phyloP scores from a whole-genome alignment of 2,797 vertebrate genomes.

The Enteromius argenteus region DNA sequence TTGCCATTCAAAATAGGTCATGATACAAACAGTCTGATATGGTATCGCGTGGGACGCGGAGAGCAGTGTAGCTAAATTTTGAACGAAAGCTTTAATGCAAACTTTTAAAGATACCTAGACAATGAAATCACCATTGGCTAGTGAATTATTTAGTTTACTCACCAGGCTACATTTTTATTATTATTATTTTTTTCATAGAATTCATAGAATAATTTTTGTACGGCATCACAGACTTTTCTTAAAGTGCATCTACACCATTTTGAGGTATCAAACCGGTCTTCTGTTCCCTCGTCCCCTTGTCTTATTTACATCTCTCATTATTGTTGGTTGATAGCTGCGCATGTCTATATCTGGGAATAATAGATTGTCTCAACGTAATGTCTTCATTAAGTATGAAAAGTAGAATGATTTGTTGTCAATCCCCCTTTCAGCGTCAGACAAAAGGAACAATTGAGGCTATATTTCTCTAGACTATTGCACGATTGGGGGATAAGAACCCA shows the following conservation, averaged over 20 bases:
- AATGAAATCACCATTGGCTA: neutral
- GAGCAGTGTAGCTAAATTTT: neutral
- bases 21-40: slow-evolving; percentile 12
- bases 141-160: neutral
- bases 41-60: neutral
- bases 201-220: neutral
- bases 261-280: neutral
- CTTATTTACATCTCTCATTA: slow-evolving; percentile 12
- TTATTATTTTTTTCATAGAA: neutral
- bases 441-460: slow-evolving; percentile 15
- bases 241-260: neutral
- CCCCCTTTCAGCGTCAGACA: slow-evolving; percentile 1
- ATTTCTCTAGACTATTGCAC: slow-evolving; percentile 30
- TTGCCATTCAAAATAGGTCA: slow-evolving; percentile 25
- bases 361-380: slow-evolving; percentile 17
- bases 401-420: slow-evolving; percentile 30
- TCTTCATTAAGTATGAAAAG: slow-evolving; percentile 32
- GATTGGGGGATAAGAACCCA: slow-evolving; percentile 3
- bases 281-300: neutral
- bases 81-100: neutral
- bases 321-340: neutral
- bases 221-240: neutral
- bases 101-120: neutral
- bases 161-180: neutral
- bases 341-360: neutral